phyloP scores from a whole-genome alignment of 2,888 invertebrate species.

The Eudasyphora cyanicolor region DNA sequence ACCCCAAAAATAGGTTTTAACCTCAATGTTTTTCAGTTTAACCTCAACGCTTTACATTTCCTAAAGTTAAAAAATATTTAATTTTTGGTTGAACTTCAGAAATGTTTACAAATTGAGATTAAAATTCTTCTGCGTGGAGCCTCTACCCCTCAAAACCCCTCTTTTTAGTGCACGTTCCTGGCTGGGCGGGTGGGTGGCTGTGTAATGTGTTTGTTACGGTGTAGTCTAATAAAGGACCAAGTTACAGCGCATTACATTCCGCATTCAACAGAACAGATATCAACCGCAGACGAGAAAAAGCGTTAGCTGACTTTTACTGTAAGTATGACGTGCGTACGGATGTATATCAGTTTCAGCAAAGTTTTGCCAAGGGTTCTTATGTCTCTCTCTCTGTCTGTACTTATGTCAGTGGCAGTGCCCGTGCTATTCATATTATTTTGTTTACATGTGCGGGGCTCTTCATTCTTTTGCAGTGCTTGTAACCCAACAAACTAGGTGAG shows the following conservation, averaged over 20 bases:
- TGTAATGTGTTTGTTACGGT: not conserved
- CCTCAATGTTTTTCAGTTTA: too few relatives aligned
- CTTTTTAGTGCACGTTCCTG: too few relatives aligned
- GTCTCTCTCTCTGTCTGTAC: not conserved
- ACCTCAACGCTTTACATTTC: too few relatives aligned
- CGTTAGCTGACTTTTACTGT: too few relatives aligned
- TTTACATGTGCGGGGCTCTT: not conserved
- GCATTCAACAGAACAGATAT: not conserved
- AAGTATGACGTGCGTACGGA: too few relatives aligned
- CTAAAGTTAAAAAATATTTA: too few relatives aligned
- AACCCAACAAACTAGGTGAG: not conserved
- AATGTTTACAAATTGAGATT: too few relatives aligned
- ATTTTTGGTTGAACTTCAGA: too few relatives aligned
- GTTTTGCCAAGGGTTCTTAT: not conserved
- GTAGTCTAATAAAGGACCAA: not conserved
- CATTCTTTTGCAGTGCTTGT: not conserved
- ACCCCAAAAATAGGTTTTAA: too few relatives aligned
- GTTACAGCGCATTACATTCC: not conserved
- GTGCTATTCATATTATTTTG: not conserved
- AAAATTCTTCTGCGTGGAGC: too few relatives aligned
- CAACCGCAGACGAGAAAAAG: not conserved
- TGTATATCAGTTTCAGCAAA: conserved; percentile 13
- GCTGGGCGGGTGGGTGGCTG: not conserved
- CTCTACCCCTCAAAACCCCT: too few relatives aligned
- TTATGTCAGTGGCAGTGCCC: not conserved